phyloP scores from a whole-genome alignment of 2,797 vertebrate species.

The Dallia pectoralis region DNA sequence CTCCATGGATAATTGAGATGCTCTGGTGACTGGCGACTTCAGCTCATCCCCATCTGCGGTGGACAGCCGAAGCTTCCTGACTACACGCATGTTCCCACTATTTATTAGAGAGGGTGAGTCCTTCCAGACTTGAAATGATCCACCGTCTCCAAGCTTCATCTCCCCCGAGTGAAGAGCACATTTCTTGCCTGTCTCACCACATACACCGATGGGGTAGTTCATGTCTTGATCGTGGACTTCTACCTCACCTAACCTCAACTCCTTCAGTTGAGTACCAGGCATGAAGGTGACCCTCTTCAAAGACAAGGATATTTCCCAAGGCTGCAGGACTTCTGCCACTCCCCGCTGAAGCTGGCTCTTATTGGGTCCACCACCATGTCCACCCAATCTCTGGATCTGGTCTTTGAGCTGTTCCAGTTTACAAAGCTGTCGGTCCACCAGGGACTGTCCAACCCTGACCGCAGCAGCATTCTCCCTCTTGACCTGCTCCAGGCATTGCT shows the following conservation, averaged over 20 bases:
- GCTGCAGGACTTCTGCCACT: conserved; percentile 68
- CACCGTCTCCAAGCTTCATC: conserved; percentile 52
- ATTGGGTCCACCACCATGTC: conserved; percentile 56
- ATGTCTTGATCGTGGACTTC: conserved; percentile 65
- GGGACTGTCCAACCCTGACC: conserved; percentile 63
- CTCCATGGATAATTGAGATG: conserved; percentile 71
- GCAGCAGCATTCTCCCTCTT: conserved; percentile 72
- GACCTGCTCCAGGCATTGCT: conserved; percentile 64
- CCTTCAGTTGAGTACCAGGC: conserved; percentile 43
- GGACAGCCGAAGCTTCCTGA: conserved; percentile 70
- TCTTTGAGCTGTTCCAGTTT: conserved; percentile 69
- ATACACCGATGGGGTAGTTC: conserved; percentile 72
- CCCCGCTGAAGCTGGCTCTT: conserved; percentile 66
- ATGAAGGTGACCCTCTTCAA: conserved; percentile 69
- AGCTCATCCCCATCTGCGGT: conserved; percentile 61
- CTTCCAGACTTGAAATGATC: conserved; percentile 64
- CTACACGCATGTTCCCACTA: conserved; percentile 54
- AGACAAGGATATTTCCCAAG: conserved; percentile 75
- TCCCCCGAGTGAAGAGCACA: conserved; percentile 73
- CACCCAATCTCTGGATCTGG: conserved; percentile 70
- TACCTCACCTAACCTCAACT: conserved; percentile 63
- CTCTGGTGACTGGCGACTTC: conserved; percentile 36
- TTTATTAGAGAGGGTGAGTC: conserved; percentile 55
- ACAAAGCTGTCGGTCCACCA: conserved; percentile 68
- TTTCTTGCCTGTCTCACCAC: conserved; percentile 70